Base-by-base conservation (phyloP, 1,140 invertebrate genomes). In the Mya arenaria region DNA sequence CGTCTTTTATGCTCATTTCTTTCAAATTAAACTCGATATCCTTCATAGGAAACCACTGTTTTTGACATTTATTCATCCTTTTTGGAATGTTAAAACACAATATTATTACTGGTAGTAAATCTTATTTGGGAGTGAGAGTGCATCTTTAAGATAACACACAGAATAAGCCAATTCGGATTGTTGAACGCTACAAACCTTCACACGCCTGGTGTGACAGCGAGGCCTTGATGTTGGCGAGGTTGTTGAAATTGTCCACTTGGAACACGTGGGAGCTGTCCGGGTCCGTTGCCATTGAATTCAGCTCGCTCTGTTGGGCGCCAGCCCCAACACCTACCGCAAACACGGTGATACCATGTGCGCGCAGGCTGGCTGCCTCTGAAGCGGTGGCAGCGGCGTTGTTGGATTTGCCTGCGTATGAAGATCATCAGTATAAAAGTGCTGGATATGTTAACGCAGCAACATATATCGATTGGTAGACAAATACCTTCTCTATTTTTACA, bases 241-340 rank as follows among this genome's bases (percentile, higher is more conserved):
- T 58, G 82, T 83, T 74, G 41, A 87, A 89, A 71, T 85, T 84
- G 37, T 48, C 82, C 52, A 86, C 87, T 36, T 80, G 62, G 71
- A 87, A 87, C 37, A 89, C 87, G 77, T 88, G 85, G 19, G 81
- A 62, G 28, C 63, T 81, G 66, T 87, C 86, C 8, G 87, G 86
- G 48, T 87, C 84, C 0, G 85, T 87, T 73, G 87, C 88, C 66
- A 89, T 88, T 25, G 82, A 74, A 71, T 88, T 83, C 17, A 88
- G 66, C 58, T 89, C 88, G 1, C 52, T 32, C 30, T 63, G 39
- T 15, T 83, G 65, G 17, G 74, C 74, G 15, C 82, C 77, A 6
- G 58, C 19, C n/a, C 88, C 88, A 23, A 90, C 85, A 62, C 89
- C 89, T 63, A 90, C 84, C 30, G 86, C 78, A 75, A 89, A 89